These are phyloP conservation scores for Hexactinellida sp. DNA, from an alignment of 37 sponge, comb jelly and placozoan species.

Conservation along the genomic window DNA sequence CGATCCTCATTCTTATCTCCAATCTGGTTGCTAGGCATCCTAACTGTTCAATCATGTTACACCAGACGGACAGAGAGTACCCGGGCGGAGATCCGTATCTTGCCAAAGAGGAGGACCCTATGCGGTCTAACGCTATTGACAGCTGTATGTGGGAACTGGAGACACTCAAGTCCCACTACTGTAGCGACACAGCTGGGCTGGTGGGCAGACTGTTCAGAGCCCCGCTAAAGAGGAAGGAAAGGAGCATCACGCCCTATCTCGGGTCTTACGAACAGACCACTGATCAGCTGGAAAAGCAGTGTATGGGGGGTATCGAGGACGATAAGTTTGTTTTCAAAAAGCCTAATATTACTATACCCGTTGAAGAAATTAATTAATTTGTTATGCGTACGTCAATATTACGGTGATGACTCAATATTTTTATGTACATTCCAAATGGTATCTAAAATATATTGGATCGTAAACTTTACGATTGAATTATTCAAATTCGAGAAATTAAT, in stretches of 20 bases:
- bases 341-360: no score
- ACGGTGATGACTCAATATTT: no score
- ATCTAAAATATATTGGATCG: no score
- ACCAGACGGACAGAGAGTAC: slow-evolving; percentile 31
- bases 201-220: slow-evolving; percentile 28
- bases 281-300: background rate
- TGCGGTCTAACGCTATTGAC: slow-evolving; percentile 58
- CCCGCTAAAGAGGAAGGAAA: background rate
- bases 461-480: no score
- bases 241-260: background rate
- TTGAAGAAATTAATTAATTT: no score
- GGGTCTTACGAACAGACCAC: background rate
- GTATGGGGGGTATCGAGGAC: background rate
- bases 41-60: slow-evolving; percentile 68
- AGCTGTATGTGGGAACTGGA: slow-evolving; percentile 94
- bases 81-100: slow-evolving; percentile 46
- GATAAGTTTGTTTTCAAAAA: background rate
- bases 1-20: slow-evolving; percentile 32
- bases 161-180: slow-evolving; percentile 70
- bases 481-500: no score
- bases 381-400: no score
- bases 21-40: slow-evolving; percentile 88
- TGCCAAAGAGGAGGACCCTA: slow-evolving; percentile 51
- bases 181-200: slow-evolving; percentile 40
- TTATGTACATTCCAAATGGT: no score